These are phyloP conservation scores for Cyclophora punctaria DNA, from an alignment of 2,888 invertebrate species.

Conservation along the genomic window DNA sequence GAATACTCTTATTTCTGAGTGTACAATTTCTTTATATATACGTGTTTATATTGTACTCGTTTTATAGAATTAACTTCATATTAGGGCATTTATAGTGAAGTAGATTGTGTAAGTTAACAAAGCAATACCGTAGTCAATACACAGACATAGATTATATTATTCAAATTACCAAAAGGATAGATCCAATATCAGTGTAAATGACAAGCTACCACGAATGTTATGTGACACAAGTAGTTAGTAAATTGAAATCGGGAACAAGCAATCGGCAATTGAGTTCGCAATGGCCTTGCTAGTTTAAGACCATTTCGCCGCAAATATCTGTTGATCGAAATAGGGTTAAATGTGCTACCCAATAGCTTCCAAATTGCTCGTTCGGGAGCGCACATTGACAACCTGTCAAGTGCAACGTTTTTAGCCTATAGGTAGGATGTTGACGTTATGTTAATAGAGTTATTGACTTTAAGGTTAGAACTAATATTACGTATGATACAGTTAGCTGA, in stretches of 20 bases:
- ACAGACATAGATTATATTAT: too few species aligned
- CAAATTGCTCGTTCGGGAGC: slow-evolving; percentile 19
- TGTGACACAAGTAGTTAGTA: slow-evolving; percentile 4
- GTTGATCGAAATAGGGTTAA: slow-evolving; percentile 22
- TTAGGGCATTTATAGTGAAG: too few species aligned
- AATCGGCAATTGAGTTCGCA: slow-evolving; percentile 13
- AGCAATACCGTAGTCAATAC: too few species aligned
- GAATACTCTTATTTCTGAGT: too few species aligned
- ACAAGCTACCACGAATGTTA: not conserved
- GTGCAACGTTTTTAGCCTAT: slow-evolving; percentile 13
- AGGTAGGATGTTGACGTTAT: slow-evolving; percentile 13
- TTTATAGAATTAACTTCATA: too few species aligned
- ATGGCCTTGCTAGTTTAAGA: slow-evolving; percentile 18
- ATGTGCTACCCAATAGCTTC: slow-evolving; percentile 18
- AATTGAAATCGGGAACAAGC: slow-evolving; percentile 20
- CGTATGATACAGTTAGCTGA: too few species aligned
- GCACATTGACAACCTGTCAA: slow-evolving; percentile 26
- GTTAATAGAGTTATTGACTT: slow-evolving; percentile 6
- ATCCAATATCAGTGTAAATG: not conserved
- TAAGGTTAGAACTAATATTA: too few species aligned
- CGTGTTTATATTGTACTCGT: too few species aligned
- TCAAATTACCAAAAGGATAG: too few species aligned
- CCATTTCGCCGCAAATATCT: slow-evolving; percentile 20
- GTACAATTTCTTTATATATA: too few species aligned
- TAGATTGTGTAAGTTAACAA: too few species aligned